Percentiles rank a stretch among this genome's conserved stretches.
phyloP scores from a whole-genome alignment of 2,888 invertebrate genomes.

The Eupithecia insigniata region DNA sequence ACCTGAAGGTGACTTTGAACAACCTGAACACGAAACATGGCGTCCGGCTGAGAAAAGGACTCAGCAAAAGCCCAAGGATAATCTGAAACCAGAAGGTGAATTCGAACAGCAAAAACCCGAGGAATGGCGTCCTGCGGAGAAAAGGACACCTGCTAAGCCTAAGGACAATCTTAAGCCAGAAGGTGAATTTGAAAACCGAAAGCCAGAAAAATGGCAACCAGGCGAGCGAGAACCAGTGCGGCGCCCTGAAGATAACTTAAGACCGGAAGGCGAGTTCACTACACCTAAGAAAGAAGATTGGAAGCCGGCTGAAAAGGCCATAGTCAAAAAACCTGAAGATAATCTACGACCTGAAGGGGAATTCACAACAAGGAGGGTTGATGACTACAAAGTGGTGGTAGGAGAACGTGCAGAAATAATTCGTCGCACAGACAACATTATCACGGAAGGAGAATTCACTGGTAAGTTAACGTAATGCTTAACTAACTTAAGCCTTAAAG shows the following conservation, averaged over 20 bases:
- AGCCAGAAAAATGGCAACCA: slow-evolving; percentile 61
- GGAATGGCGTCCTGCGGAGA: slow-evolving; percentile 72
- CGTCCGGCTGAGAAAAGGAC: slow-evolving; percentile 71
- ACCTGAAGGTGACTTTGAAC: slow-evolving; percentile 67
- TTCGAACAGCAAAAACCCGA: slow-evolving; percentile 70
- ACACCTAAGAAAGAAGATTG: slow-evolving; percentile 75
- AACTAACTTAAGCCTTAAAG: neutral
- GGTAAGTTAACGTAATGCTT: slow-evolving; percentile 64
- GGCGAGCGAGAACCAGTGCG: slow-evolving; percentile 77
- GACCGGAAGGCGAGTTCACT: slow-evolving; percentile 65
- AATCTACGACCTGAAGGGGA: slow-evolving; percentile 84
- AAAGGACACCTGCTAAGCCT: slow-evolving; percentile 63
- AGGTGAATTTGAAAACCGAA: slow-evolving; percentile 42
- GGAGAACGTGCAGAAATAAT: slow-evolving; percentile 87
- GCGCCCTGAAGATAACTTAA: slow-evolving; percentile 60
- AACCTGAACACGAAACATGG: slow-evolving; percentile 75
- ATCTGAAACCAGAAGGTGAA: slow-evolving; percentile 84
- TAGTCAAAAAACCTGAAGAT: slow-evolving; percentile 75
- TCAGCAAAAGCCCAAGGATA: slow-evolving; percentile 77
- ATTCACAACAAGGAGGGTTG: slow-evolving; percentile 82
- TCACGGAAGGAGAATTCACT: slow-evolving; percentile 86
- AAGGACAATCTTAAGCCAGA: slow-evolving; percentile 80
- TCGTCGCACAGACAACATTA: slow-evolving; percentile 86
- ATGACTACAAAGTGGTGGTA: slow-evolving; percentile 85
- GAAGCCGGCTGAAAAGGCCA: slow-evolving; percentile 73